Conservation (phyloP, 2,888 invertebrate species). For the Leistus spinibarbis region DNA sequence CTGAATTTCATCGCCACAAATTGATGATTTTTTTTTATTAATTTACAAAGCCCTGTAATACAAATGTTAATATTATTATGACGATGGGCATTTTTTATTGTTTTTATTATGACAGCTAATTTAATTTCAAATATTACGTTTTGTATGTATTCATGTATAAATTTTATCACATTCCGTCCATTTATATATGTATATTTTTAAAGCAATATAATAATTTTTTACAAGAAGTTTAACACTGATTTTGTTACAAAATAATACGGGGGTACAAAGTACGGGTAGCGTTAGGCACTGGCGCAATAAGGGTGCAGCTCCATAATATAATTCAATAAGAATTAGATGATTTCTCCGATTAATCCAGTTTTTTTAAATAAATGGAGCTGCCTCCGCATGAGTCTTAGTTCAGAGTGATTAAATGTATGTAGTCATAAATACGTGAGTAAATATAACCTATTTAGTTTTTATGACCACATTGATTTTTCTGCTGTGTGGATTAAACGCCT, state of each 20-base stretch:
- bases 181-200: constrained; percentile 29
- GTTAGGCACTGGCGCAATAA: no score
- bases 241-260: not conserved
- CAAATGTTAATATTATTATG: not conserved
- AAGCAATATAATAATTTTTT: constrained; percentile 27
- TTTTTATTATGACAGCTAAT: constrained; percentile 9
- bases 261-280: not conserved
- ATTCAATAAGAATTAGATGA: no score
- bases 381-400: no score
- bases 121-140: constrained; percentile 14
- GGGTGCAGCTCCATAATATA: no score
- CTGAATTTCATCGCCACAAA: constrained; percentile 17
- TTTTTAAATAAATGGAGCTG: no score
- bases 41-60: not conserved
- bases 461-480: no score
- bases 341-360: no score
- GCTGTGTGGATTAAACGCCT: no score
- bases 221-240: constrained; percentile 16
- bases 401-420: no score
- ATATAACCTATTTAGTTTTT: no score
- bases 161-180: constrained; percentile 33
- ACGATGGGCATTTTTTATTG: not conserved
- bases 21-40: not conserved
- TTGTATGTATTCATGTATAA: constrained; percentile 19
- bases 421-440: no score